Evolutionary conservation across 1,140 invertebrate genomes (phyloP), one percentile per base, ranked within the genome.

Genomic region (Planococcus citri): DNA sequence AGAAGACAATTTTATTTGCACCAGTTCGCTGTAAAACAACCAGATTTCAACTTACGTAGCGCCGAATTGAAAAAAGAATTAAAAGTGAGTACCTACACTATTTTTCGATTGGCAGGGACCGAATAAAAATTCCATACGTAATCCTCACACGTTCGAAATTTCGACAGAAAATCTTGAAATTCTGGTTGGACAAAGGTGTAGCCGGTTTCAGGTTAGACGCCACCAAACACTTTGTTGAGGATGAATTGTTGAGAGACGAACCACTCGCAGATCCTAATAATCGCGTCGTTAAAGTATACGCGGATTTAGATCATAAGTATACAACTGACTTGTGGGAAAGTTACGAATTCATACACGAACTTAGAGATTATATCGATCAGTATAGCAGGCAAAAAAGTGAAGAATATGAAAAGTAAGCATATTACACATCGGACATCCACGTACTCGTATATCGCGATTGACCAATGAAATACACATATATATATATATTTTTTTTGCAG

Each of bases 1-100:
- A 80, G 89, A 20, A 78, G 83, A 38, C 83, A 89, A 77, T 91
- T 83, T 73, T 92, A 91, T 74, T 78, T 88, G 0, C 88, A 90
- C 77, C 85, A 88, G 73, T 90, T 89, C 74, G 77, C 82, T 0
- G 79, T 79, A 60, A 83, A 83, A 57, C 87, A 90, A 75, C 89
- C 89, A 0, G 89, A 91, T 75, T 78, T 91, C 0, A 91, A 91
- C 77, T 87, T 68, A 1, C 58, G 71, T 1, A 72, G 27, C 25
- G 2, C 33, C 0, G 60, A 38, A 1, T 68, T 72, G 0, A 29
- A 57, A 17, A 24, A 70, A 33, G 71, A 69, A 67, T 20, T 72
- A 3, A 67, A 67, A 14, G 71, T 72, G 27, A 21, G 70, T 21
- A 33, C 29, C 29, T 33, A 33, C 3, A 33, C 12, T 33, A 33